phyloP scores from a whole-genome alignment of 2,888 invertebrate species.

The Nudaria mundana region DNA sequence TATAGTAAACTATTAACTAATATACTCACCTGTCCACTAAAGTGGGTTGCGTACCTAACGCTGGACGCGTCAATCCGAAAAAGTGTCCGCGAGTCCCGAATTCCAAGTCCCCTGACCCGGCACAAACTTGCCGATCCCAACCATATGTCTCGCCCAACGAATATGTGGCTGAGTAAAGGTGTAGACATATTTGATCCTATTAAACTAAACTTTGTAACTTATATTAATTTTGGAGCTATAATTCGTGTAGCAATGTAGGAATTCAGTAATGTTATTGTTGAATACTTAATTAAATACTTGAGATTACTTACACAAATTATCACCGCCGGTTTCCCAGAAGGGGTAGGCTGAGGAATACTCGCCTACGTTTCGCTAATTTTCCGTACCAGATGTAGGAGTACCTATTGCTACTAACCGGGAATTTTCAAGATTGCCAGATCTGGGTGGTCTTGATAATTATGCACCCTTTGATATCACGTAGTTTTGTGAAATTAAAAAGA shows the following conservation, averaged over 20 bases:
- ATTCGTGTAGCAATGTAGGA: constrained; percentile 5
- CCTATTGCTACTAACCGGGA: no score
- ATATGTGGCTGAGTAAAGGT: constrained; percentile 28
- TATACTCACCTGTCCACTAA: constrained; percentile 2
- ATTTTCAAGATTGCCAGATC: no score
- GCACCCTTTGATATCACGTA: no score
- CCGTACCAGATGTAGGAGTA: no score
- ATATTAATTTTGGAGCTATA: constrained; percentile 5
- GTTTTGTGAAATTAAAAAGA: no score
- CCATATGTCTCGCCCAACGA: constrained; percentile 45
- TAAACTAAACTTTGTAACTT: constrained; percentile 1
- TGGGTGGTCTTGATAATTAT: no score
- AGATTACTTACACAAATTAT: no score
- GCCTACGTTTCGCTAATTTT: no score
- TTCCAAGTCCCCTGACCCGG: constrained; percentile 43
- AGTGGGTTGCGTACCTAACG: constrained; percentile 18
- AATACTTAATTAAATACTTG: neutral
- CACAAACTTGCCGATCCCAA: constrained; percentile 45
- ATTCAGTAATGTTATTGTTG: neutral
- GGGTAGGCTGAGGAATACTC: no score
- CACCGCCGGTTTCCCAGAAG: no score
- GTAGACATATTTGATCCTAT: constrained; percentile 10
- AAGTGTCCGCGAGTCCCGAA: constrained; percentile 27
- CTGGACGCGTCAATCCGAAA: constrained; percentile 36
- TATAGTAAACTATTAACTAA: neutral